Evolutionary conservation across 2,797 vertebrate genomes (phyloP).

Genomic region (Rhinophrynus dorsalis): DNA sequence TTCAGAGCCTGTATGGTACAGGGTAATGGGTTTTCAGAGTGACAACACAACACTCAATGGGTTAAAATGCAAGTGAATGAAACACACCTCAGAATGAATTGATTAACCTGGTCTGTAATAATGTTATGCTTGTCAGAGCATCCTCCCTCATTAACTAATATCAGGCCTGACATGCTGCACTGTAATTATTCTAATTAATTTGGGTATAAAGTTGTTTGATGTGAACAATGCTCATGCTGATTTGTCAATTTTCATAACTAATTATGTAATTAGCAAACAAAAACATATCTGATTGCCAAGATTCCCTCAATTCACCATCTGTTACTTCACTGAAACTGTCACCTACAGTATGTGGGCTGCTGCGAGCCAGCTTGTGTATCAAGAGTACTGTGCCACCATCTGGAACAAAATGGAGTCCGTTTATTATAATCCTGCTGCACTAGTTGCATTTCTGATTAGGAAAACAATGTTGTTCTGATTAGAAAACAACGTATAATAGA

Average conservation of each 20-base stretch:
- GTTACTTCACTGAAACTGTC: constrained; percentile 89
- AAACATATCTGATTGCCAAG: constrained; percentile 86
- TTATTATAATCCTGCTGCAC: constrained; percentile 87
- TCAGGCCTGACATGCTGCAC: constrained; percentile 82
- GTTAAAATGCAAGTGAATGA: too few species aligned
- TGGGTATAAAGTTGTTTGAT: constrained; percentile 89
- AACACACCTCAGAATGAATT: too few species aligned
- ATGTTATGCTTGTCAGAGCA: too few species aligned
- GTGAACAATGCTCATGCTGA: constrained; percentile 98
- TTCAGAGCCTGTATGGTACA: too few species aligned
- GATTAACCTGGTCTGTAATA: too few species aligned
- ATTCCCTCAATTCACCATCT: constrained; percentile 95
- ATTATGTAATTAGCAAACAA: constrained; percentile 98
- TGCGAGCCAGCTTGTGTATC: constrained; percentile 73
- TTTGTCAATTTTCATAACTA: constrained; percentile 98
- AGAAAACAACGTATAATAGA: background rate
- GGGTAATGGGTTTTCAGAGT: too few species aligned
- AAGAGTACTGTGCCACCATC: constrained; percentile 79
- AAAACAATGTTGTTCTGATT: background rate
- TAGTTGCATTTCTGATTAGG: too few species aligned
- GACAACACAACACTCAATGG: too few species aligned
- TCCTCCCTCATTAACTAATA: constrained; percentile 74
- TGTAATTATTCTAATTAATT: constrained; percentile 98
- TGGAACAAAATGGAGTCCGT: constrained; percentile 78
- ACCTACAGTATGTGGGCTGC: constrained; percentile 79